Base-by-base conservation (phyloP, 1,140 invertebrate species). In the Lasaia peninsularis region DNA sequence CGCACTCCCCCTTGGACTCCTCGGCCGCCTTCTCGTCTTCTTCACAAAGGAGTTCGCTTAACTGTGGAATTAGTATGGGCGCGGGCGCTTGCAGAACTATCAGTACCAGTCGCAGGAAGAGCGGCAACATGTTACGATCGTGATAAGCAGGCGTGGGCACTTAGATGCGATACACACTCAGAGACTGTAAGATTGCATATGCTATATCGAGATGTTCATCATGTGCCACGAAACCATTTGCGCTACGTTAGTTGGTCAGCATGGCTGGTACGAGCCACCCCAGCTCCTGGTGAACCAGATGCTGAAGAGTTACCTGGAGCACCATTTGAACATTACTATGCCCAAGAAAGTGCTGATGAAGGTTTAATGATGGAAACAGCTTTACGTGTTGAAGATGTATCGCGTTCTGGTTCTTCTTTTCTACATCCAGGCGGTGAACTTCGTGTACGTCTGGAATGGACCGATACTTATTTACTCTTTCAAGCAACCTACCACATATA, bases 401-500 rank as follows among this genome's bases (percentile, higher is more conserved):
- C 95, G 88, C 93, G 94, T 37, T 91, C 94, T n/a, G 92, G 92
- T 16, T 94, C 93, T 76, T 91, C 93, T n/a, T 96, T 93, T 76
- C 74, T 96, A 21, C 94, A 95, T 44, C 93, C 95, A 52, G 94
- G 94, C 67, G 92, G 93, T 10, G 94, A 95, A 63, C 83, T 97
- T 32, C 92, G 93, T 9, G 93, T 97, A 8, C 94, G 96, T 64
- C 91, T 97, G 0, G 96, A 97, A 77, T 97, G 96, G 95, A 92
- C 94, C 65, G 95, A 97, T 75, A 95, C 94, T 33, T 94, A 96
- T 66, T 89, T 97, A 37, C 91, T 97, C 7, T 96, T 96, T 81
- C 94, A 95, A 77, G 94, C 95, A 40, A 95, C 94, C 48, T 97
- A 97, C 80, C 94, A 96, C 86, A 95, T 95, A 71, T 95, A 96